Evolutionary conservation across 2,113 vertebrate species (phyloP).

Genomic region (Brachyhypopomus gauderio): DNA sequence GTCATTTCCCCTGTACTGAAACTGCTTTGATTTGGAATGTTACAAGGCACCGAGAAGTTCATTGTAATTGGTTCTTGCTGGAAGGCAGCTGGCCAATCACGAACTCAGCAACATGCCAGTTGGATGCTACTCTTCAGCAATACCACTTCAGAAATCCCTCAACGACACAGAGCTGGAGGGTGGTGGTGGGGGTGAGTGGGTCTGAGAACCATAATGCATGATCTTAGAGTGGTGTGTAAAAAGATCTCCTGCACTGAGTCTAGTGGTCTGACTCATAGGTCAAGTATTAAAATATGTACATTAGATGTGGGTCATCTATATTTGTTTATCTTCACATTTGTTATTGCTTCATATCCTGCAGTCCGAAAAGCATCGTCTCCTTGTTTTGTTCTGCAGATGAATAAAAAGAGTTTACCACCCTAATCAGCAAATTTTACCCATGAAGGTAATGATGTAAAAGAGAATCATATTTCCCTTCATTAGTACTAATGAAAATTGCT

Average conservation of each 20-base stretch:
- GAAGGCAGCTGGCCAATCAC: background rate
- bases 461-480: no score
- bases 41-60: background rate
- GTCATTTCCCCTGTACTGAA: background rate
- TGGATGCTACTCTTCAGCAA: background rate
- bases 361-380: background rate
- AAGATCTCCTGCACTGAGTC: background rate
- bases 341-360: constrained; percentile 10
- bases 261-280: constrained; percentile 36
- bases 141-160: background rate
- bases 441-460: no score
- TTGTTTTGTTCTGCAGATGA: background rate
- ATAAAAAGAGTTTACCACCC: background rate
- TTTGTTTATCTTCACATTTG: constrained; percentile 34
- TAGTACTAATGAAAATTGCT: no score
- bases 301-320: constrained; percentile 68
- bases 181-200: background rate
- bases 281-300: constrained; percentile 60
- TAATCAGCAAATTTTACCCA: no score
- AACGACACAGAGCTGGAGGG: background rate
- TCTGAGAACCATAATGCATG: background rate
- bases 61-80: background rate
- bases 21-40: background rate
- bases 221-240: constrained; percentile 7
- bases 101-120: background rate